Evolutionary conservation across 2,113 vertebrate genomes (phyloP), one percentile per base, ranked within the genome.

Genomic region (Taurulus bubalis): DNA sequence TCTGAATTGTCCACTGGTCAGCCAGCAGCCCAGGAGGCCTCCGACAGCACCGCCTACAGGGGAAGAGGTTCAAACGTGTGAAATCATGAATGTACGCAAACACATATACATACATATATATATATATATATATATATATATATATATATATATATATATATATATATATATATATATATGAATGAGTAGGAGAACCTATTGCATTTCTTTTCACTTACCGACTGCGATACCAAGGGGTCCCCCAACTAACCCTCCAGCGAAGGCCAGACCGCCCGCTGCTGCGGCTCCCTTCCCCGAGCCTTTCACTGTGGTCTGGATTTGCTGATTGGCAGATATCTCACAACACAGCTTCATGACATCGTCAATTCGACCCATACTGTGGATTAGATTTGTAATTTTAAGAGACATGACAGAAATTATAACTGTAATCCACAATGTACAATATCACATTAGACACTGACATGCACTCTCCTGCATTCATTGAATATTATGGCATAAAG

Each of bases 1-100:
- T 91, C 92, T 96, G 80, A 97, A 98, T 24, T 97, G 93, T 71
- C 95, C 97, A 30, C 91, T 94, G 0, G 95, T 95, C 91, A 97
- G 93, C 96, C 96, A 97, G 83, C 96, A 96, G 38, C 96, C 97
- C 45, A 98, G n/a, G 11, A 98, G 91, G 2, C 97, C 96, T 77
- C 97, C 98, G 1, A 97, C 68, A 2, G 95, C 95, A 2, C 96
- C 97, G 4, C 98, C 98, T 99, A 28, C 32, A 84, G n/a, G 89
- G n/a, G 87, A 53, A 2, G 11, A 64, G 55, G 26, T 63, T 63
- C 1, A 69, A n/a, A 73, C 1, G 9, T 59, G 3, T 53, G 22
- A 42, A 42, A 26, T 56, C 2, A 22, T 6, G 12, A 6, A 24
- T 26, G 12, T 24, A 24, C 62, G n/a, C 30, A 10, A 4, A 36